Evolutionary conservation across 2,797 vertebrate genomes (phyloP).

Genomic region (Semotilus atromaculatus): DNA sequence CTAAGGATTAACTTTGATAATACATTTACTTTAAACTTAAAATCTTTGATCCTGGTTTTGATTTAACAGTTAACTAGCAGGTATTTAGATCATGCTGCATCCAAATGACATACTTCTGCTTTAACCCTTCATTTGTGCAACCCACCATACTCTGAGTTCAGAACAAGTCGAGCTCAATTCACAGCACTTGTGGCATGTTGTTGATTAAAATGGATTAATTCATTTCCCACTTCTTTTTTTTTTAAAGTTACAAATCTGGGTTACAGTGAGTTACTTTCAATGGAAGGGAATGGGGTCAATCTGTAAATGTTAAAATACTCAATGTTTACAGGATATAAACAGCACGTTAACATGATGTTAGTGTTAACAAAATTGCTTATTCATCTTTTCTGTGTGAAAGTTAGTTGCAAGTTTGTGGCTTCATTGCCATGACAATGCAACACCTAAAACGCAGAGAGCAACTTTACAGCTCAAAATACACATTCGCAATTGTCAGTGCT

Average conservation of each 20-base stretch:
- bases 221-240: not conserved
- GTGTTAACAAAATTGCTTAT: not conserved
- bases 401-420: not conserved
- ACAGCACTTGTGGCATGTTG: not conserved
- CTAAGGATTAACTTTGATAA: not conserved
- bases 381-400: not conserved
- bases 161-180: not conserved
- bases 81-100: not conserved
- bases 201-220: not conserved
- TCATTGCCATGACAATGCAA: not conserved
- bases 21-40: not conserved
- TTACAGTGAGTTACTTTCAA: not conserved
- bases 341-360: not conserved
- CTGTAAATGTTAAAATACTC: not conserved
- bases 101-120: not conserved
- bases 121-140: not conserved
- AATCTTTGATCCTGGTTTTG: not conserved
- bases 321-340: not conserved
- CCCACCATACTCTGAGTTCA: not conserved
- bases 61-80: not conserved
- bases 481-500: no score
- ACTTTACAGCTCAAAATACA: no score
- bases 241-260: not conserved
- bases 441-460: not conserved
- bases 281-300: not conserved